Evolutionary conservation across 1,140 invertebrate species (phyloP).

Genomic region (Brachionus asplanchnoidis): DNA sequence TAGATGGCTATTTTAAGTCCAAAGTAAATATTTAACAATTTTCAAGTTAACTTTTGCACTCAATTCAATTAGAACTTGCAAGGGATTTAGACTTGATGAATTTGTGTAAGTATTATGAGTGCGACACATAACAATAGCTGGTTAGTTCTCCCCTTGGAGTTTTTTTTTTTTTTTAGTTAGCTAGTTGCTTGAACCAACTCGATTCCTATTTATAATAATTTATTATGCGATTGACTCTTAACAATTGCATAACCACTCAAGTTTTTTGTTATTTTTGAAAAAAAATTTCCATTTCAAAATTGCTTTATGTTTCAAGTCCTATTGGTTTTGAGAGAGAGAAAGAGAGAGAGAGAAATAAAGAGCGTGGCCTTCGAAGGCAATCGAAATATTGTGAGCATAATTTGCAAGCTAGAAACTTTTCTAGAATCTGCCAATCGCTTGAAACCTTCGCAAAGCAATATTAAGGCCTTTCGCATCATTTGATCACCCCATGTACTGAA

Average conservation of each 20-base stretch:
- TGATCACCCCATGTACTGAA: background rate
- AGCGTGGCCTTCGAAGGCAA: background rate
- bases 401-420: background rate
- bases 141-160: background rate
- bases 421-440: background rate
- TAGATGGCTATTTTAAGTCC: background rate
- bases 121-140: background rate
- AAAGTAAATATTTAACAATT: background rate
- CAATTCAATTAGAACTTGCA: background rate
- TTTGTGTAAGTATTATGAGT: background rate
- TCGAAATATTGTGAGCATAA: background rate
- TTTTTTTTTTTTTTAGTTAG: background rate
- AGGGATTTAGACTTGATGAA: background rate
- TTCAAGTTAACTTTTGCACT: background rate
- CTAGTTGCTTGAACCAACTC: background rate
- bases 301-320: slow-evolving; percentile 8
- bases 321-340: background rate
- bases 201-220: slow-evolving; percentile 35
- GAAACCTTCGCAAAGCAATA: background rate
- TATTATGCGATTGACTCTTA: slow-evolving; percentile 27
- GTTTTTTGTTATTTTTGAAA: background rate
- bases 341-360: background rate
- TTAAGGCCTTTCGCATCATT: background rate
- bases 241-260: slow-evolving; percentile 35
- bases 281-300: background rate